A percentile compares a stretch with the other conserved stretches of the same genome.
Evolutionary conservation across 2,113 vertebrate species (phyloP).

Genomic region (Melospiza melodia): DNA sequence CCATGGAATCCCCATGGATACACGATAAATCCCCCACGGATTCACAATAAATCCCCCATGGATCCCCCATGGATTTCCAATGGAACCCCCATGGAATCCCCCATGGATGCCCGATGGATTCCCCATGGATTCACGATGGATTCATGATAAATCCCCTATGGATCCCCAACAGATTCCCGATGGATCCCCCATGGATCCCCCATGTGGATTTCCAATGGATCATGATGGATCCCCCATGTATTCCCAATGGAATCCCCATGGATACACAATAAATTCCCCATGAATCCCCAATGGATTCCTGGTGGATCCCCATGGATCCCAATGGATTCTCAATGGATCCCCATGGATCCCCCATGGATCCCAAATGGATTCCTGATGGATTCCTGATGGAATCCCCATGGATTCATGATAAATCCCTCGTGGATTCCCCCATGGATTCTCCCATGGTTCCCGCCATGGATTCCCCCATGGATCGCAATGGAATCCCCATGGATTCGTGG

Average conservation of each 20-base stretch:
- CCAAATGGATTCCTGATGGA: fast-evolving
- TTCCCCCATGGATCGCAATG: no score
- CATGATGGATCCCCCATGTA: not conserved
- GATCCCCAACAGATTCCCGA: fast-evolving
- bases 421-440: fast-evolving
- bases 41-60: fast-evolving
- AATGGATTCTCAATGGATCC: fast-evolving
- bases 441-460: no score
- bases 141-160: fast-evolving
- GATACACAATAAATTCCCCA: fast-evolving
- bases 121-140: fast-evolving
- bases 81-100: no score
- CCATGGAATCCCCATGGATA: no score
- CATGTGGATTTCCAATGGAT: no score
- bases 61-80: fast-evolving
- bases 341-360: fast-evolving
- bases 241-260: fast-evolving
- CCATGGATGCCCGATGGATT: no score
- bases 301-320: fast-evolving
- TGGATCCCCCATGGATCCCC: not conserved
- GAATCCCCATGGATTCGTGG: fast-evolving
- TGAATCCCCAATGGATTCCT: fast-evolving
- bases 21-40: no score
- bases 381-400: fast-evolving
- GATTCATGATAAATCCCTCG: fast-evolving